Base-by-base conservation (phyloP, 1,140 invertebrate species). In the Philopotamus ludificatus region DNA sequence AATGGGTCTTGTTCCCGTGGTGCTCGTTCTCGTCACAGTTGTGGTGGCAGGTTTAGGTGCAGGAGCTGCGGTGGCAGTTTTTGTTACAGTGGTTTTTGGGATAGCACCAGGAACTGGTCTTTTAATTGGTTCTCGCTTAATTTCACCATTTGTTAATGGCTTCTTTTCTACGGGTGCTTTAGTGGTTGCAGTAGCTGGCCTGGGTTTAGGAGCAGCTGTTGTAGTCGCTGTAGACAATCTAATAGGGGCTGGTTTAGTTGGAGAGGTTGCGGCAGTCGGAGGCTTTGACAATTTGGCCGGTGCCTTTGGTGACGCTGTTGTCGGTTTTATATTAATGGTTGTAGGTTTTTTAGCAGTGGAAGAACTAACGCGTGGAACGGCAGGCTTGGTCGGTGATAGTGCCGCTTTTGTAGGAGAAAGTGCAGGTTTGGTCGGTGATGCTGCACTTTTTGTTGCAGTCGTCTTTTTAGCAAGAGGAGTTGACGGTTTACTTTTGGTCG, bases 141-240 rank as follows among this genome's bases (percentile, higher is more conserved):
- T 72, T 7, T 83, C 82, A 3, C 81, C 81, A 67, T 82, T 84
- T 0, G 74, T 71, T 1, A 76, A 65, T 1, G 79, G 64, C 66
- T 81, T 83, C 50, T 79, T 81, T 1, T 81, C 78, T 1, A 41
- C 47, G 53, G 68, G n/a, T 9, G 71, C 16, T 54, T 65, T 72
- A n/a, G 63, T 63, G 44, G 63, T 51, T 25, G 67, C 23, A 39
- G 68, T 44, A 22, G 65, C 21, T 21, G 71, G 58, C 59, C 72
- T 75, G 0, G 67, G 59, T 44, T 63, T 62, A 42, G 65, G 28
- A 26, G 66, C 51, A 10, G 58, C 51, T 23, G 10, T 70, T 21
- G 41, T 68, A 16, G 71, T 42, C 7, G 58, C 9, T 9, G 64
- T 53, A 16, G 65, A 15, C 15, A 57, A 61, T 44, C 42, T 57